A percentile compares a stretch with the other conserved stretches of the same genome.
Evolutionary conservation across 2,888 invertebrate genomes (phyloP).

Genomic region (Vanessa cardui): DNA sequence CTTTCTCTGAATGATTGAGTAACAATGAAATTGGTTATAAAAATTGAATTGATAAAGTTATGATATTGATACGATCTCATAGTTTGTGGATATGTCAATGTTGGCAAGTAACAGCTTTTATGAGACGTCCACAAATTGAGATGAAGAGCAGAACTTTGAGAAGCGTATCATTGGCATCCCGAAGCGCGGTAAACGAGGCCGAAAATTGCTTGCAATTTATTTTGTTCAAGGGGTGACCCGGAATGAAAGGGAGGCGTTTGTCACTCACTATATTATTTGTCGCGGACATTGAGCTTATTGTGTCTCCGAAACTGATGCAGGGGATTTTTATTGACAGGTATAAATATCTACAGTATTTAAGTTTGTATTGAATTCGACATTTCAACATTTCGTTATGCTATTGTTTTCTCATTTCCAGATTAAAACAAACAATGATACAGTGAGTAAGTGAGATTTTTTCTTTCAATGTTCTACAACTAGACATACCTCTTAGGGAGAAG

Average conservation of each 20-base stretch:
- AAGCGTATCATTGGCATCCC: conserved; percentile 58
- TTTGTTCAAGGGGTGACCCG: conserved; percentile 74
- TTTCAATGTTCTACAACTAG: too few species aligned
- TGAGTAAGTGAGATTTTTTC: too few species aligned
- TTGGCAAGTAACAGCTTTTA: conserved; percentile 29
- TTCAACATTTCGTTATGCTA: too few species aligned
- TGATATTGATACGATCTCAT: not conserved
- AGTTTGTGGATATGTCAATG: conserved; percentile 6
- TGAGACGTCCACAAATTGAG: conserved; percentile 39
- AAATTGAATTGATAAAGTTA: not conserved
- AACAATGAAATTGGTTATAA: not conserved
- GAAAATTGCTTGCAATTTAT: conserved; percentile 78
- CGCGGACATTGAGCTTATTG: conserved; percentile 50
- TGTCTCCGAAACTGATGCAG: conserved; percentile 40
- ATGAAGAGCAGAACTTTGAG: conserved; percentile 45
- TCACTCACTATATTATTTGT: conserved; percentile 76
- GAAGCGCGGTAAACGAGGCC: conserved; percentile 73
- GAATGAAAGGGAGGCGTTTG: conserved; percentile 73
- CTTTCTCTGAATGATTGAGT: not conserved
- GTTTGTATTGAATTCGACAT: too few species aligned
- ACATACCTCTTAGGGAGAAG: too few species aligned
- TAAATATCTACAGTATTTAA: not conserved
- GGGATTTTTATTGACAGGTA: conserved; percentile 26
- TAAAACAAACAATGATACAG: too few species aligned
- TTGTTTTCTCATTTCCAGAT: too few species aligned